Evolutionary conservation across 2,113 vertebrate species (phyloP), one percentile per base, ranked within the genome.

Genomic region (Pangasianodon hypophthalmus): DNA sequence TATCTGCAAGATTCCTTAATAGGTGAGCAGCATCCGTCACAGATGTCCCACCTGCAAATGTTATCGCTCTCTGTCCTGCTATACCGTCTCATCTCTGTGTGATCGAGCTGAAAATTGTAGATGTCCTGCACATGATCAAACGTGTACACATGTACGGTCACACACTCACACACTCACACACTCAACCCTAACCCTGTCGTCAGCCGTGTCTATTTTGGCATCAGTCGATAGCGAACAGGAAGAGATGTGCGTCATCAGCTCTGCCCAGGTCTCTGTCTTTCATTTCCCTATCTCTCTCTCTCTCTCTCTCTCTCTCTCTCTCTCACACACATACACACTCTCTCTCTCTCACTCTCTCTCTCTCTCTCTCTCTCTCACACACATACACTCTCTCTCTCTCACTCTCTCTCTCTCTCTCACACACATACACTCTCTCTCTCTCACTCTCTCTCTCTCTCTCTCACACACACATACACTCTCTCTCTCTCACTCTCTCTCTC

Each of bases 181-280:
- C 52, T 8, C 64, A 26, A 56, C 69, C 60, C 62, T 41, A 26
- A 88, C 37, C 44, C 62, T 91, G 89, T 92, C 90, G 89, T 90
- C 89, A 84, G 24, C 26, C 4, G 71, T 90, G 88, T 90, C 92
- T 93, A 90, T 94, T 93, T 93, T 93, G 93, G 94, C 94, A 94
- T 92, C 32, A 94, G 92, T 96, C 92, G 58, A 94, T 94, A 93
- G 93, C 87, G 94, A 94, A 94, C 94, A 96, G 95, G 94, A 96
- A 96, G 94, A 94, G 91, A 88, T 85, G 92, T 93, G 94, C 92
- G 92, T 94, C 95, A 93, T 92, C 64, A 81, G 44, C 32, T 81
- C 84, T 86, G 62, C 85, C 84, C 88, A 75, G 91, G 92, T 89
- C 92, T 91, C 91, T 84, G 92, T 88, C 91, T 93, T 94, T 92